Evolutionary conservation across 2,113 vertebrate species (phyloP).

Genomic region (Ochotona curzoniae): DNA sequence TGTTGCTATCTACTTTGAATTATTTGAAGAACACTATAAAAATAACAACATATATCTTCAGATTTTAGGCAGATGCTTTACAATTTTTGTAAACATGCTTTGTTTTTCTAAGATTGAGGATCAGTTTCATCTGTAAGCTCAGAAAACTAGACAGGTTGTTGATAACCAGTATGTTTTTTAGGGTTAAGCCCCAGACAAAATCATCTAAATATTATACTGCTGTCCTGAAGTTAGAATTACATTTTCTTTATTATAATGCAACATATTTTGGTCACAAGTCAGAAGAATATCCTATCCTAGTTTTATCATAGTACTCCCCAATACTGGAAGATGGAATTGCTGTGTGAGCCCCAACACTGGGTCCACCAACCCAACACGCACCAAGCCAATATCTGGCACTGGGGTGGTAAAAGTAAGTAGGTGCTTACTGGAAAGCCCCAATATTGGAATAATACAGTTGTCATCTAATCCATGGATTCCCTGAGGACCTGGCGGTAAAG

Average conservation of each 20-base stretch:
- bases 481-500: too few species aligned
- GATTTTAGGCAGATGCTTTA: neutral
- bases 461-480: too few species aligned
- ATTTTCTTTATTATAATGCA: neutral
- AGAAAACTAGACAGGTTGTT: neutral
- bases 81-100: slow-evolving; percentile 21
- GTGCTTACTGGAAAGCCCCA: too few species aligned
- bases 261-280: neutral
- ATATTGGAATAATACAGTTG: too few species aligned
- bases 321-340: too few species aligned
- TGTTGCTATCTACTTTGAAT: neutral
- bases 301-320: neutral
- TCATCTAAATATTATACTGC: neutral
- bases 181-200: neutral
- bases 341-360: too few species aligned
- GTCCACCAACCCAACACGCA: too few species aligned
- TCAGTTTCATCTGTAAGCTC: neutral
- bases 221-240: neutral
- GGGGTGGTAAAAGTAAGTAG: too few species aligned
- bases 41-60: neutral
- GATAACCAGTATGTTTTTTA: neutral
- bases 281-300: neutral
- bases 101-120: neutral
- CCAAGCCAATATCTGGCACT: too few species aligned
- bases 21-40: neutral